phyloP scores from a whole-genome alignment of 1,140 invertebrate species.

The Sweltsa coloradensis region DNA sequence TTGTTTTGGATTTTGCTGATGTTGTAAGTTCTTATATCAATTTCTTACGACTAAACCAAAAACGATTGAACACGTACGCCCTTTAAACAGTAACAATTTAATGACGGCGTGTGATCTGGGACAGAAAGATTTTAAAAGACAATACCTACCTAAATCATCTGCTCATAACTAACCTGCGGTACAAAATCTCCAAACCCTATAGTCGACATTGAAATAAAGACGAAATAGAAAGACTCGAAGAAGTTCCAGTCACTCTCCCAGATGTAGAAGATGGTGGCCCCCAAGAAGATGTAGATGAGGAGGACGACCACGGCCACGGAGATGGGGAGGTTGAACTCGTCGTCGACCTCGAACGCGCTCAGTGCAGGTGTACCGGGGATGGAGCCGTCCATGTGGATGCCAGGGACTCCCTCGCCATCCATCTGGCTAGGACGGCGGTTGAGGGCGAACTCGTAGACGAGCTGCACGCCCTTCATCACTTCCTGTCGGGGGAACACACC shows the following conservation, averaged over 20 bases:
- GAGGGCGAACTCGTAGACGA: constrained; percentile 63
- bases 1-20: too few relatives aligned
- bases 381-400: background rate
- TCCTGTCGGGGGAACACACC: constrained; percentile 47
- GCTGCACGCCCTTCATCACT: constrained; percentile 67
- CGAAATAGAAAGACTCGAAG: constrained; percentile 86
- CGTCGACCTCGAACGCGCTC: constrained; percentile 62
- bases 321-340: constrained; percentile 87
- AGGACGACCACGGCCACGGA: constrained; percentile 72
- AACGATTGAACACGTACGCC: too few relatives aligned
- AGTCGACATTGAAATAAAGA: constrained; percentile 89
- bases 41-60: too few relatives aligned
- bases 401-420: constrained; percentile 35
- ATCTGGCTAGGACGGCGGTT: constrained; percentile 53
- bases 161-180: constrained; percentile 41
- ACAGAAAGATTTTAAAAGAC: too few relatives aligned
- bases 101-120: too few relatives aligned
- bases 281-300: constrained; percentile 71
- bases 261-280: constrained; percentile 61
- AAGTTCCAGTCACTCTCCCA: constrained; percentile 78
- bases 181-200: constrained; percentile 89
- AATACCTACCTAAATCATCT: too few relatives aligned
- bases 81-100: too few relatives aligned
- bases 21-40: too few relatives aligned
- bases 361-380: constrained; percentile 59